Base-by-base conservation (phyloP, 1,140 invertebrate genomes). In the Tenebrio molitor region DNA sequence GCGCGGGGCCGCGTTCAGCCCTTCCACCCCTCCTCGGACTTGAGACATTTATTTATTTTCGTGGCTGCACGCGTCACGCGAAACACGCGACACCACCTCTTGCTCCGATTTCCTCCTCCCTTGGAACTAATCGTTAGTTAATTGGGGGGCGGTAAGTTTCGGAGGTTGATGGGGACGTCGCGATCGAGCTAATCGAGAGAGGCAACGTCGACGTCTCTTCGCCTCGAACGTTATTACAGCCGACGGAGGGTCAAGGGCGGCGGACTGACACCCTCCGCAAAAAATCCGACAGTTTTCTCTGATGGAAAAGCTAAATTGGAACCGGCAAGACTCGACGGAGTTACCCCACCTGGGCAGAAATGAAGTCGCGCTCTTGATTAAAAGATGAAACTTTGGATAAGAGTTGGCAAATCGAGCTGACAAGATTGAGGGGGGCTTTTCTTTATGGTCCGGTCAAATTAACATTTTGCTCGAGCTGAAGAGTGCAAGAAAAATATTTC, bases 341-440 rank as follows among this genome's bases (percentile, higher is more conserved):
- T n/a, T n/a, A n/a, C n/a, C n/a, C n/a, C n/a, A n/a, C 29, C 19
- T 29, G 50, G 8, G n/a, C 21, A 29, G 23, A 29, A 58, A 14
- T 21, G 23, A 50, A 19, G 19, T 50, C 44, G 4, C 12, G 12
- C 10, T 58, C 23, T 58, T 58, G 23, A 58, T 58, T 58, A n/a
- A 58, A 58, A 58, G 50, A 58, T 29, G 50, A 58, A 58, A 29
- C 50, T 58, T 58, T n/a, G 50, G 50, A 50, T 50, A 50, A 50
- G n/a, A n/a, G n/a, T n/a, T n/a, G n/a, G n/a, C n/a, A n/a, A n/a
- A n/a, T n/a, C n/a, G n/a, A n/a, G n/a, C n/a, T n/a, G n/a, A n/a
- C n/a, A n/a, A n/a, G n/a, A n/a, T n/a, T n/a, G n/a, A n/a, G n/a
- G n/a, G n/a, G n/a, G n/a, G n/a, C n/a, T n/a, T n/a, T n/a, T n/a